These are phyloP conservation scores for Amphiprion ocellaris DNA, from an alignment of 2,113 vertebrate species.

Conservation along the genomic window DNA sequence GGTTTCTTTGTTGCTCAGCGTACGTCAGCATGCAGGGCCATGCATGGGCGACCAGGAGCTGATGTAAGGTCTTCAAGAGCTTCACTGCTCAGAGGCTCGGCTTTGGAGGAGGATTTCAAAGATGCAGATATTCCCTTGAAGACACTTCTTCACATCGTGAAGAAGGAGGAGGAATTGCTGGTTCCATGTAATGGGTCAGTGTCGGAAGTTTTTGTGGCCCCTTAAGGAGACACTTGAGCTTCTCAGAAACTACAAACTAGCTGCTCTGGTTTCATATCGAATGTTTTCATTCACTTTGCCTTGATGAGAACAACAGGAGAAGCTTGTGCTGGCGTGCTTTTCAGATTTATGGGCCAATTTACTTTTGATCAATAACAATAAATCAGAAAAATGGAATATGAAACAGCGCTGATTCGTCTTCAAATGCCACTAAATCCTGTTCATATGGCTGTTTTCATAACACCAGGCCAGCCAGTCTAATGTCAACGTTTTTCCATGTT, in stretches of 20 bases:
- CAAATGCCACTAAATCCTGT: conserved; percentile 25
- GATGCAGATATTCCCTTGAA: conserved; percentile 41
- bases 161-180: conserved; percentile 32
- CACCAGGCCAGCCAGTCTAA: background rate
- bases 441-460: background rate
- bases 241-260: conserved; percentile 14
- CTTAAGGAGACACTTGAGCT: background rate
- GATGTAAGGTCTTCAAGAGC: conserved; percentile 33
- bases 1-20: conserved; percentile 36
- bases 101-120: conserved; percentile 55
- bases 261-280: background rate
- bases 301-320: background rate
- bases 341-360: conserved; percentile 22
- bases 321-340: background rate
- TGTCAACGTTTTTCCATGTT: background rate
- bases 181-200: background rate
- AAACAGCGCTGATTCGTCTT: conserved; percentile 27
- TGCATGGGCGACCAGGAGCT: conserved; percentile 24
- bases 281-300: background rate
- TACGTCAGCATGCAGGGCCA: conserved; percentile 7
- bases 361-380: conserved; percentile 39
- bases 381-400: background rate
- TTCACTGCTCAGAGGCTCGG: conserved; percentile 25
- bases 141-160: conserved; percentile 44
- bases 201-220: conserved; percentile 26